Conservation (phyloP, 2,113 vertebrate genomes). For the Cyprinodon variegatus region DNA sequence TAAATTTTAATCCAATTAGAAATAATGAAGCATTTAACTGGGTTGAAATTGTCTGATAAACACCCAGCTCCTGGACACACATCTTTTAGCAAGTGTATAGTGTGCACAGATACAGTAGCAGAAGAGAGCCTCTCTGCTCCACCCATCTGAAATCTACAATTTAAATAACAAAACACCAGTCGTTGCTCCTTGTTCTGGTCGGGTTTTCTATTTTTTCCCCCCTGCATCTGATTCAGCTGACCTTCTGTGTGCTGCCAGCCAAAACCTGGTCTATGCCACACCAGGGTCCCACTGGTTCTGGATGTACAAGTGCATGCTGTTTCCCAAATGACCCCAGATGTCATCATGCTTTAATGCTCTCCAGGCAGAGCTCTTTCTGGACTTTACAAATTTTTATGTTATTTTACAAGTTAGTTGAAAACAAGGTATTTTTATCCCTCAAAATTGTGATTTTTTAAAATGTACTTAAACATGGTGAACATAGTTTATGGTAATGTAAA, state of each 20-base stretch:
- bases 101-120: not conserved
- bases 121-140: not conserved
- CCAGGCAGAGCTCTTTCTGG: not conserved
- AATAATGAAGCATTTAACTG: not conserved
- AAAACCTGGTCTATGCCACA: slow-evolving; percentile 21
- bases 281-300: slow-evolving; percentile 35
- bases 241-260: slow-evolving; percentile 31
- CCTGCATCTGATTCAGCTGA: slow-evolving; percentile 8
- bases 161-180: slow-evolving; percentile 1
- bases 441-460: not conserved
- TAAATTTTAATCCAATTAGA: not conserved
- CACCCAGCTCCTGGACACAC: not conserved
- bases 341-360: slow-evolving; percentile 34
- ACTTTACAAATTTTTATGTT: slow-evolving; percentile 11
- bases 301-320: slow-evolving; percentile 47
- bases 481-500: not conserved
- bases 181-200: not conserved
- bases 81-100: not conserved
- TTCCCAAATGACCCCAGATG: slow-evolving; percentile 65
- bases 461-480: not conserved
- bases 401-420: not conserved
- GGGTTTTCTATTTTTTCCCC: not conserved
- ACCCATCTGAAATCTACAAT: not conserved
- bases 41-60: not conserved
- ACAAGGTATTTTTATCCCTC: not conserved